Conservation (phyloP, 1,140 invertebrate genomes). For the Trachelipus rathkii region DNA sequence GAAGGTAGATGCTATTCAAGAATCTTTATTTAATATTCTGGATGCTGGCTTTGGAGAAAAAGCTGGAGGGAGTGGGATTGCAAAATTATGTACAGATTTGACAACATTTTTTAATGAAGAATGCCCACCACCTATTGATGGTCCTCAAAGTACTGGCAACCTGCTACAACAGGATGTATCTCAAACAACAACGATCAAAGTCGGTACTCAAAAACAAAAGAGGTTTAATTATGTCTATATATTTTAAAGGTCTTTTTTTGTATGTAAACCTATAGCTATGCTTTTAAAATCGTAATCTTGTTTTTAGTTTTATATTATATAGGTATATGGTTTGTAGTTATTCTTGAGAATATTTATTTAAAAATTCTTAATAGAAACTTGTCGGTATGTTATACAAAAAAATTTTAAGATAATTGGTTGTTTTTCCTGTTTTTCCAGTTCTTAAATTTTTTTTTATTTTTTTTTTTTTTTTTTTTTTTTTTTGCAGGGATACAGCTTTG, state of each 20-base stretch:
- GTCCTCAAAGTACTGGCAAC: not conserved
- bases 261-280: too few relatives aligned
- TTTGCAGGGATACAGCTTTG: not conserved
- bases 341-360: too few relatives aligned
- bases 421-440: too few relatives aligned
- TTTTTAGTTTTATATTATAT: too few relatives aligned
- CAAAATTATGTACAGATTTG: not conserved
- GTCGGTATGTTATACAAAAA: too few relatives aligned
- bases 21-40: not conserved
- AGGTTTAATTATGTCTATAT: too few relatives aligned
- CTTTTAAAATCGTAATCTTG: too few relatives aligned
- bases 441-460: too few relatives aligned
- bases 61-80: conserved; percentile 5
- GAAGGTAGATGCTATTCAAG: not conserved
- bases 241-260: too few relatives aligned
- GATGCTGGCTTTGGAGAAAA: conserved; percentile 1
- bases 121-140: not conserved
- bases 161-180: not conserved
- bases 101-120: not conserved
- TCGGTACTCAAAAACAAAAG: not conserved
- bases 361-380: too few relatives aligned
- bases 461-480: not conserved
- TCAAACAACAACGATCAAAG: conserved; percentile 6
- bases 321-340: too few relatives aligned
- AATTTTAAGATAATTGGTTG: too few relatives aligned